Conservation (phyloP, 2,888 invertebrate species). For the Cheilosia scutellata region DNA sequence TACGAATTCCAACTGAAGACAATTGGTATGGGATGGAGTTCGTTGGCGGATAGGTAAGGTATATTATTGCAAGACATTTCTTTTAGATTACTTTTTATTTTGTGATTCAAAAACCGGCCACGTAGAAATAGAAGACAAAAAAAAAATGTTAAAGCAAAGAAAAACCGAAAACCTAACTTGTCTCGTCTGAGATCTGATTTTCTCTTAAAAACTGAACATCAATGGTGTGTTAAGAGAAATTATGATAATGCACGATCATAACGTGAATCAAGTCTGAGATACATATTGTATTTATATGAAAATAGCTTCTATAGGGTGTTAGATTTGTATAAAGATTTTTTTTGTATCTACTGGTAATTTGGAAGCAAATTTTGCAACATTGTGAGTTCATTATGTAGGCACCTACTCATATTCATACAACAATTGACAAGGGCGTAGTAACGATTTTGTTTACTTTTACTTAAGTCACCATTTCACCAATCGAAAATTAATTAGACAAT, state of each 20-base stretch:
- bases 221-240: conserved; percentile 27
- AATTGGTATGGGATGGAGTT: conserved; percentile 37
- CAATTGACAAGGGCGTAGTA: too few relatives aligned
- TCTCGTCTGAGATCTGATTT: background rate
- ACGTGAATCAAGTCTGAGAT: background rate
- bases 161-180: conserved; percentile 17
- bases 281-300: background rate
- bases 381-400: too few relatives aligned
- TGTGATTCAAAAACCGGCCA: conserved; percentile 50
- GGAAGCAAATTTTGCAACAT: too few relatives aligned
- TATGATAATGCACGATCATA: background rate
- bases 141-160: background rate
- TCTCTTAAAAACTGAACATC: conserved; percentile 15
- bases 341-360: too few relatives aligned
- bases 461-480: too few relatives aligned
- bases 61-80: conserved; percentile 8
- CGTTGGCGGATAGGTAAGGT: conserved; percentile 45
- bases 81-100: conserved; percentile 32
- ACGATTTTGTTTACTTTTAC: too few relatives aligned
- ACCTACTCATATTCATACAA: too few relatives aligned
- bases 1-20: conserved; percentile 52
- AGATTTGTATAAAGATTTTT: too few relatives aligned
- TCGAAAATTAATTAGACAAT: too few relatives aligned
- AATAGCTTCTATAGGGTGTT: too few relatives aligned
- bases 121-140: conserved; percentile 24